Base-by-base conservation (phyloP, 2,888 invertebrate species). In the Spatulosminthurus flaviceps region DNA sequence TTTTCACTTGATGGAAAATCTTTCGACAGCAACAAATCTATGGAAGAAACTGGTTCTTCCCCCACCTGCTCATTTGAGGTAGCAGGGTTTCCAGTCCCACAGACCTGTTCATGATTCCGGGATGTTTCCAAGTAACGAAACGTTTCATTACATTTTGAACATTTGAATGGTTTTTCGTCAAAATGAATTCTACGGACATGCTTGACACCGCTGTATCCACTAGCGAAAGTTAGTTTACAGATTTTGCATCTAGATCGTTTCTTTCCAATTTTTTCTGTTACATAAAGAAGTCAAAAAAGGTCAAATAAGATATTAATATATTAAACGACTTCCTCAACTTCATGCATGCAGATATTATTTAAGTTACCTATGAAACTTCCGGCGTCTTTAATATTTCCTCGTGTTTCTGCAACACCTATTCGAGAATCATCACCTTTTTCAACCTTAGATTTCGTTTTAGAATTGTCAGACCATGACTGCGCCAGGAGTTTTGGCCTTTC, bases 171-270 rank as follows among this genome's bases (percentile, higher is more conserved):
- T 24, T n/a, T 73, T n/a, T 26, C 26, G 1, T 22, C 29, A n/a
- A 43, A 73, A 73, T 73, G 73, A 22, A 73, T 13, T 16, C 19
- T 51, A 1, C 29, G 22, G n/a, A 73, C 24, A 60, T 73, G 73
- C 2, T 22, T 21, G 1, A 51, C 0, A 21, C 21, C 24, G 0
- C 19, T 24, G 51, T n/a, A 72, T 19, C n/a, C 29, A 22, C 51
- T 24, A 51, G 16, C 4, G 19, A 73, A 21, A 7, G 43, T 28
- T 16, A 73, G 11, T 43, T 22, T 26, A 24, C 73, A 73, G 22
- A 73, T 60, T 19, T 19, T 51, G 26, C 73, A 73, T 7, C 29
- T 13, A 29, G 51, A 28, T 19, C 13, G 24, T n/a, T 60, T 73
- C 19, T 43, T 51, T 19, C 16, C 0, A 5, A 73, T 5, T 2